Percentiles rank a stretch among this genome's conserved stretches.
phyloP scores from a whole-genome alignment of 2,797 vertebrate species.

The Thaleichthys pacificus region DNA sequence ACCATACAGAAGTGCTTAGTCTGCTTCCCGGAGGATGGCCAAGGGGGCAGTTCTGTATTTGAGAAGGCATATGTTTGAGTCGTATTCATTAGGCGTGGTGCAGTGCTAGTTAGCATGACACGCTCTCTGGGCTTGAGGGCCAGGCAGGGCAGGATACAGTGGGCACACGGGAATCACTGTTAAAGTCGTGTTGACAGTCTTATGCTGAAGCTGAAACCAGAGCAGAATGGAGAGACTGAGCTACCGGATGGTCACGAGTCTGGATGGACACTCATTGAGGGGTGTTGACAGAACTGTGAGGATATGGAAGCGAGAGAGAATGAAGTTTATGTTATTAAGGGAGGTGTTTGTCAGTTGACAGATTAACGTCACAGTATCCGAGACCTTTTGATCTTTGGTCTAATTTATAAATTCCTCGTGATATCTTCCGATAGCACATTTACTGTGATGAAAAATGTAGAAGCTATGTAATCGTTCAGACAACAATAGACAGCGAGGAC shows the following conservation, averaged over 20 bases:
- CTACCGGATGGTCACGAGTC: neutral
- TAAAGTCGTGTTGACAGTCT: neutral
- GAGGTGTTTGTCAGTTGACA: neutral
- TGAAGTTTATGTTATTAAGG: neutral
- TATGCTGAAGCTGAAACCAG: neutral
- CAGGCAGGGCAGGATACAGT: neutral
- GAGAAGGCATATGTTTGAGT: conserved; percentile 1
- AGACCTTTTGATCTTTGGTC: neutral
- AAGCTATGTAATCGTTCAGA: too few relatives aligned
- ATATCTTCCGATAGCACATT: too few relatives aligned
- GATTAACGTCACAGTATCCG: neutral
- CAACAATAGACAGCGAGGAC: too few relatives aligned
- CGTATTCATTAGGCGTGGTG: conserved; percentile 1
- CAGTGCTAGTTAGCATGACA: neutral
- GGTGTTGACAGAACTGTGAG: neutral
- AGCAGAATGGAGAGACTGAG: neutral
- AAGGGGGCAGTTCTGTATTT: conserved; percentile 8
- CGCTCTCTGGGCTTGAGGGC: neutral
- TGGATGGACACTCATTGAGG: neutral
- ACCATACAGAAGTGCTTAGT: conserved; percentile 12
- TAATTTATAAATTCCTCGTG: neutral
- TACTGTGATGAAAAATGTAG: too few relatives aligned
- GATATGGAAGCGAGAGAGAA: neutral
- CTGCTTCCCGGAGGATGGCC: conserved; percentile 7
- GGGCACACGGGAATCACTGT: neutral